Evolutionary conservation across 2,113 vertebrate species (phyloP).

Genomic region (Butorides virescens): DNA sequence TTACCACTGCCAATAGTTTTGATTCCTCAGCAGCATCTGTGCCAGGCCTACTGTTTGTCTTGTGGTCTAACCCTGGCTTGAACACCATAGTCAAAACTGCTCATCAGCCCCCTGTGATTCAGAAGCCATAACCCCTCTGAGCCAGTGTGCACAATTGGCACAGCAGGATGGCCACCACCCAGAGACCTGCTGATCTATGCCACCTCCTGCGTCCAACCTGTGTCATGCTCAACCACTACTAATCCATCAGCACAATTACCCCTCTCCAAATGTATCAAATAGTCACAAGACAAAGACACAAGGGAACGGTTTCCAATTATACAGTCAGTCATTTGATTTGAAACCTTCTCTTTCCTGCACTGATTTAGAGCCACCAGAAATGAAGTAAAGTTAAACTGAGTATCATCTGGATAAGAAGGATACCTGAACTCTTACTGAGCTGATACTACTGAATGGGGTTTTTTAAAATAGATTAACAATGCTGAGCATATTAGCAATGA

Average conservation of each 20-base stretch:
- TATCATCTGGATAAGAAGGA: not conserved
- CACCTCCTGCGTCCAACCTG: not conserved
- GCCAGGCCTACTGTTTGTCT: not conserved
- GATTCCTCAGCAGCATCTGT: not conserved
- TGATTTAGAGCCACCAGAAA: not conserved
- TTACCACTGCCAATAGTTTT: not conserved
- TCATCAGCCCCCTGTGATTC: not conserved
- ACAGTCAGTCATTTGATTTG: not conserved
- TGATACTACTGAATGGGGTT: fast-evolving
- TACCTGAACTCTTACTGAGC: not conserved
- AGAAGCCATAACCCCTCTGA: not conserved
- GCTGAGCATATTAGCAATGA: not conserved
- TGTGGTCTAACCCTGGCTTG: not conserved
- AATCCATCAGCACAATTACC: not conserved
- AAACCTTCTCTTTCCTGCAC: not conserved
- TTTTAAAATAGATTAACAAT: not conserved
- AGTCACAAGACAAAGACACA: not conserved
- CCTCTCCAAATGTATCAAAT: not conserved
- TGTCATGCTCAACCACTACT: not conserved
- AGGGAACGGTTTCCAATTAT: not conserved
- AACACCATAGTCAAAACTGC: not conserved
- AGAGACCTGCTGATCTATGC: not conserved
- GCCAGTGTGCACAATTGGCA: not conserved
- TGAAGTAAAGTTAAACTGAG: not conserved
- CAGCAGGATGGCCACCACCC: not conserved